Base-by-base conservation (phyloP, 2,797 vertebrate species). In the Luscinia luscinia region DNA sequence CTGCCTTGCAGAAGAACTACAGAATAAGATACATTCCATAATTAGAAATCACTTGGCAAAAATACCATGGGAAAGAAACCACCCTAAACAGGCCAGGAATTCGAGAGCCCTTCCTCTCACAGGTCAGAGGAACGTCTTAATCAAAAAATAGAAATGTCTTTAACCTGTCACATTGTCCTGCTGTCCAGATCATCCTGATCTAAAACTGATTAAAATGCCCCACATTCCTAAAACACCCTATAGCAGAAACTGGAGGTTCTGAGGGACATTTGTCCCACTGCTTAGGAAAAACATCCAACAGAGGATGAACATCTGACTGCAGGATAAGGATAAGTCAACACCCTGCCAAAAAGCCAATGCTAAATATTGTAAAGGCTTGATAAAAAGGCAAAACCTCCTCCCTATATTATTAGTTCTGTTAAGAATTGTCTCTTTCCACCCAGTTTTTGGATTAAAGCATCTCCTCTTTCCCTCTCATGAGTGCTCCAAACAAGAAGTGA, bases 11-110 rank as follows among this genome's bases (percentile, higher is more conserved):
- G n/a, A 91, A 92, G 76, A 93, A 79, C 84, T 81, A 45, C 52
- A 66, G 82, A 96, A 69, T 62, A 85, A 63, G 63, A 76, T 26
- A 70, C 61, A 77, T 94, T 94, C 93, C 95, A 92, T 89, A 96
- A 95, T 97, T 93, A 95, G 93, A 94, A 94, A 87, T 63, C 69
- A 84, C 49, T 94, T 96, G 95, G 94, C 94, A 95, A 96, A 91
- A 92, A 79, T 74, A 96, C 72, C 90, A 87, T 89, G 80, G 90
- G 93, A 94, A 96, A 94, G 63, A 96, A 94, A 93, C 80, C 86
- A 87, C 88, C 90, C 91, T 77, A 58, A 82, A 87, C 63, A 80
- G 93, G 75, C 80, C 81, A 94, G 85, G 95, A 96, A 96, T 96
- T 70, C 41, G 26, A 93, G 34, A 91, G 80, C 24, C 78, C 74